Percentiles rank a stretch among this genome's conserved stretches.
Evolutionary conservation across 2,888 invertebrate genomes (phyloP).

Genomic region (Chironomus tentans): DNA sequence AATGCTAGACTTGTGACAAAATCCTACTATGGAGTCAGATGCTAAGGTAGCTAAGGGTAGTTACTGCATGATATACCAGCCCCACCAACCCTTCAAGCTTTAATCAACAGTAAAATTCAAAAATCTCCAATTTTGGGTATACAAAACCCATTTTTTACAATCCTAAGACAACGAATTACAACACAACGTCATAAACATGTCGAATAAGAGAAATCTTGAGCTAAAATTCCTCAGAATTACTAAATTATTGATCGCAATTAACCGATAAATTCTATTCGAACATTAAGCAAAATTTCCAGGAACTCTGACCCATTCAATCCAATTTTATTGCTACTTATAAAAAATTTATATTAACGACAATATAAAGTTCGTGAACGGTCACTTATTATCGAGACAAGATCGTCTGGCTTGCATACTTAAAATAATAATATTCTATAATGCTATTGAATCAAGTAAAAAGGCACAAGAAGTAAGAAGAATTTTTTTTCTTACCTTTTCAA

Average conservation of each 20-base stretch:
- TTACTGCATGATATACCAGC: too few species aligned
- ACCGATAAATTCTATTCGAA: background rate
- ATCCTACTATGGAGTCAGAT: too few species aligned
- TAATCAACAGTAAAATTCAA: too few species aligned
- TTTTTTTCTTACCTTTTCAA: conserved; percentile 43
- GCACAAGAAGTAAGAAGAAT: background rate
- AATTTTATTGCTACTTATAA: background rate
- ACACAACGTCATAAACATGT: too few species aligned
- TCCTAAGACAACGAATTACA: too few species aligned
- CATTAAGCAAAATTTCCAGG: background rate
- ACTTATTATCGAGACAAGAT: background rate
- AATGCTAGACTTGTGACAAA: too few species aligned
- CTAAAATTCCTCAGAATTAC: too few species aligned
- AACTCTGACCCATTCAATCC: background rate
- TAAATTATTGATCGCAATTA: background rate
- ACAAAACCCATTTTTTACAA: too few species aligned
- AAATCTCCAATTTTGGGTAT: too few species aligned
- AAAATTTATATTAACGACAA: background rate
- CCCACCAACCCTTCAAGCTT: too few species aligned
- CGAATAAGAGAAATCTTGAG: too few species aligned
- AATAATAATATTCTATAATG: background rate
- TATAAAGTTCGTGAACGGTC: background rate
- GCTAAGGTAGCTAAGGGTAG: too few species aligned
- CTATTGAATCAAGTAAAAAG: background rate
- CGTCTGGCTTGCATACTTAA: background rate